Evolutionary conservation across 1,140 invertebrate species (phyloP).

Genomic region (Zaprionus davidi): DNA sequence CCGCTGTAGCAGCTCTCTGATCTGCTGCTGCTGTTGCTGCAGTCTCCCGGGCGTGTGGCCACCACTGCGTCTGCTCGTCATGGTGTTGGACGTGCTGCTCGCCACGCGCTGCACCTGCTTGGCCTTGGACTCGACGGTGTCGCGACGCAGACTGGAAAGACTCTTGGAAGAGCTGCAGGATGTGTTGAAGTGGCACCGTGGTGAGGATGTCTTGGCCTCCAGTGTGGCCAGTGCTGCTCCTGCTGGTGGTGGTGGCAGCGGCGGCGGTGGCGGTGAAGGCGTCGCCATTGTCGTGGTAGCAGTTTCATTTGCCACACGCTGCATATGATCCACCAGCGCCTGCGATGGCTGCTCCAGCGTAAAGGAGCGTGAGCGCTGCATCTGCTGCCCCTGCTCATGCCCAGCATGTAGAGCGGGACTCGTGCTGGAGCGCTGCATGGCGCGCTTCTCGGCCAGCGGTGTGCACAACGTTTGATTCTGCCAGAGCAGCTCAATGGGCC

Average conservation of each 20-base stretch:
- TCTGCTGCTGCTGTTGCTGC: slow-evolving; percentile 39
- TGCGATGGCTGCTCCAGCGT: slow-evolving; percentile 87
- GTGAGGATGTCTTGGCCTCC: not conserved
- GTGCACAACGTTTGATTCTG: slow-evolving; percentile 17
- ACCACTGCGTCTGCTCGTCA: slow-evolving; percentile 8
- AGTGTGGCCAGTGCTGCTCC: not conserved
- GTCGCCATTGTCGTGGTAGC: not conserved
- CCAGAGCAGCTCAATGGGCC: slow-evolving; percentile 35
- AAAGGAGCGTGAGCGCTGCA: slow-evolving; percentile 86
- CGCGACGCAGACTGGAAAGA: slow-evolving; percentile 52
- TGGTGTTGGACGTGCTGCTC: slow-evolving; percentile 1
- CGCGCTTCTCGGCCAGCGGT: slow-evolving; percentile 24
- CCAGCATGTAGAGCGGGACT: slow-evolving; percentile 40
- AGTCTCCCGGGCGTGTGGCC: slow-evolving; percentile 10
- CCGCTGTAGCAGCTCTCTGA: slow-evolving; percentile 54
- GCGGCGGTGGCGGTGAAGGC: not conserved
- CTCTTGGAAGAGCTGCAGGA: not conserved
- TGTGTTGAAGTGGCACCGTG: slow-evolving; percentile 13
- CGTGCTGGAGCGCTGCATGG: slow-evolving; percentile 58
- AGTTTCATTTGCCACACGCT: slow-evolving; percentile 22
- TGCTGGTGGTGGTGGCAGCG: not conserved
- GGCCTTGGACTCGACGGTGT: slow-evolving; percentile 75
- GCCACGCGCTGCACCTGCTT: slow-evolving; percentile 65
- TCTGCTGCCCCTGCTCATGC: not conserved
- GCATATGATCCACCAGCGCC: slow-evolving; percentile 86